Percentiles rank a stretch among this genome's conserved stretches.
Evolutionary conservation across 2,888 invertebrate species (phyloP).

Genomic region (Rapana venosa): DNA sequence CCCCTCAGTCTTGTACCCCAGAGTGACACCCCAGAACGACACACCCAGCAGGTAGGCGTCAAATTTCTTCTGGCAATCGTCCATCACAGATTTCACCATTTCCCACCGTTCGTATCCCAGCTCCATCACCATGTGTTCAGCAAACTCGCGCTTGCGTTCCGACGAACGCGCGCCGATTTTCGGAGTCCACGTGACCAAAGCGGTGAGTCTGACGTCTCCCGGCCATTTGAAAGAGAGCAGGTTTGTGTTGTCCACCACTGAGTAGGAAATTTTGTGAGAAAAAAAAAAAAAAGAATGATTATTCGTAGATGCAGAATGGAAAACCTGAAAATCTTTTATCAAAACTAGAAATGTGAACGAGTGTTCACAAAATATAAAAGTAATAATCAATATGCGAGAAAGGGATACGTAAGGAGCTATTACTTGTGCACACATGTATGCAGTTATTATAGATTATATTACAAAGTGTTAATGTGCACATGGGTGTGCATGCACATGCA

Average conservation of each 20-base stretch:
- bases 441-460: too few species aligned
- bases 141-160: not conserved
- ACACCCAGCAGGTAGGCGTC: conserved; percentile 29
- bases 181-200: not conserved
- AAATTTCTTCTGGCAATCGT: not conserved
- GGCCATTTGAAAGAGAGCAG: conserved; percentile 13
- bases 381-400: too few species aligned
- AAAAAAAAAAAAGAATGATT: not conserved
- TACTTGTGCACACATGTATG: too few species aligned
- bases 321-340: too few species aligned
- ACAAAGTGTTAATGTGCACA: too few species aligned
- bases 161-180: not conserved
- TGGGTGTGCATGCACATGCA: not conserved
- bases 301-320: not conserved
- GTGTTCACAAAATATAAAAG: too few species aligned
- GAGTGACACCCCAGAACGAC: conserved; percentile 27
- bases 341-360: too few species aligned
- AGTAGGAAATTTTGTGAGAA: not conserved
- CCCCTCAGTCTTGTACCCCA: not conserved
- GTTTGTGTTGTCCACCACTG: not conserved
- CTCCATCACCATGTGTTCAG: not conserved
- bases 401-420: too few species aligned
- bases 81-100: conserved; percentile 3
- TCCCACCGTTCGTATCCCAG: conserved; percentile 20
- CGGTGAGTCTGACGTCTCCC: not conserved